phyloP scores from a whole-genome alignment of 2,888 invertebrate genomes.

The Lasioglossum lativentre region DNA sequence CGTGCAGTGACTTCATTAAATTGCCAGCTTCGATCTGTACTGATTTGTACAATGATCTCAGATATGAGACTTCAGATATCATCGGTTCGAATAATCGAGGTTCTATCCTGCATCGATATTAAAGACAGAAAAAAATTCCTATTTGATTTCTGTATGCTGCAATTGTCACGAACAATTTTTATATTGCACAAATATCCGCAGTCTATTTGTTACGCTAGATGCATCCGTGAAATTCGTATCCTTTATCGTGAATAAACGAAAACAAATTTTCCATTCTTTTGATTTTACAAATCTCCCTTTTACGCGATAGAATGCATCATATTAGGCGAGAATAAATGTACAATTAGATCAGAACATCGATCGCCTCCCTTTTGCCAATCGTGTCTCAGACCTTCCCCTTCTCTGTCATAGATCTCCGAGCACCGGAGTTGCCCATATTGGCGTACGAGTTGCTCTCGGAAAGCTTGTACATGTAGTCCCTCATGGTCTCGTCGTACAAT shows the following conservation, averaged over 20 bases:
- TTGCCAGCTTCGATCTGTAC: no score
- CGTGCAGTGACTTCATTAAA: no score
- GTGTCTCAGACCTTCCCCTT: slow-evolving; percentile 37
- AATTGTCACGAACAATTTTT: neutral
- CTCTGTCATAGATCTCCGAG: slow-evolving; percentile 21
- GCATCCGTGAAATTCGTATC: neutral
- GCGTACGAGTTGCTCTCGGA: slow-evolving; percentile 58
- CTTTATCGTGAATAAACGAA: neutral
- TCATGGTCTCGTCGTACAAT: slow-evolving; percentile 70
- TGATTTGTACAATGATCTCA: no score
- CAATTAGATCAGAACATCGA: slow-evolving; percentile 5
- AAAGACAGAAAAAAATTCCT: neutral
- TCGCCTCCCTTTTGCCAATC: neutral
- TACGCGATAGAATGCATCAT: neutral
- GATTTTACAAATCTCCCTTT: neutral
- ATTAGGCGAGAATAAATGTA: neutral
- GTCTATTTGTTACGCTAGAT: slow-evolving; percentile 2
- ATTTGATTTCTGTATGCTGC: neutral
- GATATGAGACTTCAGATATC: no score
- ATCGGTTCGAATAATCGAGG: no score
- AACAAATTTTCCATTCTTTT: neutral
- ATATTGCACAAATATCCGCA: neutral
- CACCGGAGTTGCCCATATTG: neutral
- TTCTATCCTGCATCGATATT: no score
- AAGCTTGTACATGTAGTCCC: slow-evolving; percentile 72